phyloP scores from a whole-genome alignment of 2,888 invertebrate species.

The Acrocyrtus sp. region DNA sequence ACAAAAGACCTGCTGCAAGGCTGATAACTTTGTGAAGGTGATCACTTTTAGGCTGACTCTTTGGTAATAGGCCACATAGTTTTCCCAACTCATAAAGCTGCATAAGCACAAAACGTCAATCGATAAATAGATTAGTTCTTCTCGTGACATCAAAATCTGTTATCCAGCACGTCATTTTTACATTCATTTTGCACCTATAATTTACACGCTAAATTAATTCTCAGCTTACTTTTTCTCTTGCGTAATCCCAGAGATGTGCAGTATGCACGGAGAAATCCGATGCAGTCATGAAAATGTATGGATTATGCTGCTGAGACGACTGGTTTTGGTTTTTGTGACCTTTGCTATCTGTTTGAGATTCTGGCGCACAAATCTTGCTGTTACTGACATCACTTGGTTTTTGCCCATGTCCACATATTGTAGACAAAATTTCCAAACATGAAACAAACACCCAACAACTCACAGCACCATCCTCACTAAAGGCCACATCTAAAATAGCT shows the following conservation, averaged over 20 bases:
- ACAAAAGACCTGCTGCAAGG: slow-evolving; percentile 82
- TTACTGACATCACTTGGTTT: slow-evolving; percentile 7
- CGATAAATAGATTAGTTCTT: no score
- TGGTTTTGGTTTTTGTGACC: slow-evolving; percentile 11
- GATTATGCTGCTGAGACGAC: slow-evolving; percentile 28
- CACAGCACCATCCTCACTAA: slow-evolving; percentile 81
- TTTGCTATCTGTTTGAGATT: slow-evolving; percentile 13
- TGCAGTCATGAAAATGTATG: slow-evolving; percentile 49
- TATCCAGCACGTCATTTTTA: no score
- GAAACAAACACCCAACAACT: slow-evolving; percentile 95
- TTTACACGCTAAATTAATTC: no score
- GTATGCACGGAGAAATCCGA: slow-evolving; percentile 75
- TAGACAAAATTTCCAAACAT: slow-evolving; percentile 86
- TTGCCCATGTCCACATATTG: slow-evolving; percentile 65
- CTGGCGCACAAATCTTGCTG: slow-evolving; percentile 11
- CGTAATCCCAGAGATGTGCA: slow-evolving; percentile 87
- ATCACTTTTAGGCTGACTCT: slow-evolving; percentile 81
- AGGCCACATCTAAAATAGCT: slow-evolving; percentile 78
- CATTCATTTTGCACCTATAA: no score
- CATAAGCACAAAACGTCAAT: slow-evolving; percentile 63
- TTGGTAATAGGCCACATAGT: slow-evolving; percentile 90
- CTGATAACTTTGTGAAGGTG: slow-evolving; percentile 91
- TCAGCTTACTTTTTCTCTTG: slow-evolving; percentile 81
- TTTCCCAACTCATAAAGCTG: slow-evolving; percentile 86
- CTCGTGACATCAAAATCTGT: no score